These are phyloP conservation scores for Caenorhabditis auriculariae DNA, from an alignment of 2,888 invertebrate genomes.

Conservation along the genomic window DNA sequence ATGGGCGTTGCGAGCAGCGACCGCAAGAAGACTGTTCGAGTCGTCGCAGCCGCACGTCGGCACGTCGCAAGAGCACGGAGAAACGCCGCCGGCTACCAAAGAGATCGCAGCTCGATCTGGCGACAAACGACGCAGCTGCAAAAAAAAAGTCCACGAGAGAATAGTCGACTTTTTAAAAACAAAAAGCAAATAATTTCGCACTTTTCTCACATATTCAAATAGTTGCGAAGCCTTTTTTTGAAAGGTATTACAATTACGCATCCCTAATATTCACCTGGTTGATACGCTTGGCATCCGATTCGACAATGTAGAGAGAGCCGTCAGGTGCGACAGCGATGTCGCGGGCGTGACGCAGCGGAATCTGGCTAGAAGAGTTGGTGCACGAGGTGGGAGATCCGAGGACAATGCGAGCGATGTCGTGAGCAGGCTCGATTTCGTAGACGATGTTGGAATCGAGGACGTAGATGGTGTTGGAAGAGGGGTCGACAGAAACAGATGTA, in stretches of 20 bases:
- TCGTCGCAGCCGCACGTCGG: constrained; percentile 66
- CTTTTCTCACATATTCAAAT: not conserved
- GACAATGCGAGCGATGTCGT: constrained; percentile 20
- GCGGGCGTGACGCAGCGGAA: constrained; percentile 78
- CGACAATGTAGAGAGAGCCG: constrained; percentile 88
- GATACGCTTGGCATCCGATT: constrained; percentile 85
- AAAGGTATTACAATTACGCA: no score
- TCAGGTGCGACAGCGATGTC: constrained; percentile 87
- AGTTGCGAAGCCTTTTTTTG: not conserved
- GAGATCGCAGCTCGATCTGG: constrained; percentile 15
- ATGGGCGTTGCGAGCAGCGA: constrained; percentile 16
- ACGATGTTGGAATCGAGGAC: constrained; percentile 80
- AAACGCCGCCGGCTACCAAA: constrained; percentile 23
- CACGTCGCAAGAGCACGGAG: constrained; percentile 36
- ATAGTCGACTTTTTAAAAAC: no score
- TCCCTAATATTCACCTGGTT: constrained; percentile 74
- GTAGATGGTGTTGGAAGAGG: constrained; percentile 87
- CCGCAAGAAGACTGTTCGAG: constrained; percentile 63
- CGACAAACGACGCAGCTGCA: constrained; percentile 19
- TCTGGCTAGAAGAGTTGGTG: constrained; percentile 66
- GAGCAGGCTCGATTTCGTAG: constrained; percentile 38
- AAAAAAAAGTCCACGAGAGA: not conserved
- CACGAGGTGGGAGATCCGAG: constrained; percentile 22
- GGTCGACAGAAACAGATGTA: constrained; percentile 89
- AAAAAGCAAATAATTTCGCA: no score